phyloP scores from a whole-genome alignment of 2,797 vertebrate species.

The Anas capensis region DNA sequence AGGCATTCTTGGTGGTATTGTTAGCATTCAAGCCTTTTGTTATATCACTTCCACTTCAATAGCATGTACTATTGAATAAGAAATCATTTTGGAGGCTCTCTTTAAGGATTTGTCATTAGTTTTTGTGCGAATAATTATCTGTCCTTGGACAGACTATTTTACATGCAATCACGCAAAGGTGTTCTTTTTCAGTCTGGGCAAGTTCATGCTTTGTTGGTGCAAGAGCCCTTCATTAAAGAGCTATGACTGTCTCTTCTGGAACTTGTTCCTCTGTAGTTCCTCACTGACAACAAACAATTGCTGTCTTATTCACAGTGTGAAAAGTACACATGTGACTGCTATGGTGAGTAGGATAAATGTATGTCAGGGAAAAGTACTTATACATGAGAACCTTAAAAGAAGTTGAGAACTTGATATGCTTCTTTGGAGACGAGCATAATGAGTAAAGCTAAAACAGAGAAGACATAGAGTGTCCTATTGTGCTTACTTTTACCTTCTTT shows the following conservation, averaged over 20 bases:
- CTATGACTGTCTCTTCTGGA: background rate
- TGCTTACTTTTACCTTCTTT: background rate
- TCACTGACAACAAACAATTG: background rate
- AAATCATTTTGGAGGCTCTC: background rate
- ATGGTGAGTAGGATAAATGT: background rate
- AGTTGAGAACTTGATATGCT: background rate
- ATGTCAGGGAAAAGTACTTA: background rate
- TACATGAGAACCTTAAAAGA: background rate
- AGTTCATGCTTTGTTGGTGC: background rate
- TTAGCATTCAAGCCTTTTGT: conserved; percentile 8
- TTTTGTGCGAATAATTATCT: background rate
- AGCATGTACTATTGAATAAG: background rate
- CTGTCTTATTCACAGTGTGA: background rate
- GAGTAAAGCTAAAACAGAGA: background rate
- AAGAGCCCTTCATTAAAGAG: background rate
- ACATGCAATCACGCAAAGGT: background rate
- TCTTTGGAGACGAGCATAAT: background rate
- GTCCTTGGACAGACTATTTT: background rate
- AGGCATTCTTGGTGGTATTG: conserved; percentile 9
- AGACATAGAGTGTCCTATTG: background rate
- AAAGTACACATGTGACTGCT: background rate
- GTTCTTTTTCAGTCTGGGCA: background rate
- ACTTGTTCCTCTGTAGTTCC: background rate
- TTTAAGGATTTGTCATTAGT: background rate
- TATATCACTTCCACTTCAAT: background rate